Conservation (phyloP, 2,797 vertebrate species). For the Enteromius paludinosus region DNA sequence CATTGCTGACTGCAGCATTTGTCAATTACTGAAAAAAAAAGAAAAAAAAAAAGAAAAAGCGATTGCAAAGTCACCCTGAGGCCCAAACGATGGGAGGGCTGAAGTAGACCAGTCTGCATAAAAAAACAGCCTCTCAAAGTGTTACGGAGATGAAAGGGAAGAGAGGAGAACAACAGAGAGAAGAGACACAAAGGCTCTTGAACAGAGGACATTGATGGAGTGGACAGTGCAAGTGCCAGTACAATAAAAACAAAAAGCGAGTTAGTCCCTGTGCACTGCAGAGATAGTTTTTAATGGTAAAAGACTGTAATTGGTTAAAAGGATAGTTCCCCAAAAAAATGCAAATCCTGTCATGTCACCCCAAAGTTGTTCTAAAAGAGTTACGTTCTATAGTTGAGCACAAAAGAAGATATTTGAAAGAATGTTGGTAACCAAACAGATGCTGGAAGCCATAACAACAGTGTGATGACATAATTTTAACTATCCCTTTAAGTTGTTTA, state of each 20-base stretch:
- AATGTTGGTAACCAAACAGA: background rate
- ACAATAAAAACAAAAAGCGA: background rate
- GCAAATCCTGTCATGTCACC: background rate
- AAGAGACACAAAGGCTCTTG: slow-evolving; percentile 17
- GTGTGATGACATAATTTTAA: background rate
- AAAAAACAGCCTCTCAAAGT: background rate
- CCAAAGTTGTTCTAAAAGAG: background rate
- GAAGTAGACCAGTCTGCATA: slow-evolving; percentile 17
- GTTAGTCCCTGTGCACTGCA: background rate
- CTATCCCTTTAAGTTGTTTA: background rate
- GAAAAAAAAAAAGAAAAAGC: background rate
- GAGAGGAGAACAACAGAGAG: background rate
- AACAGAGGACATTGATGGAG: slow-evolving; percentile 7
- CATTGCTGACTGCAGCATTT: slow-evolving; percentile 16
- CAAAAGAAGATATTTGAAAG: background rate
- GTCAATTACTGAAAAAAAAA: slow-evolving; percentile 9
- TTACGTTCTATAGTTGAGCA: background rate
- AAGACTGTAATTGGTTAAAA: background rate
- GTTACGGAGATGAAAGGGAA: slow-evolving; percentile 4
- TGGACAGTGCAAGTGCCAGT: background rate
- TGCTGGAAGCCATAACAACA: background rate
- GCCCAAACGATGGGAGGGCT: background rate
- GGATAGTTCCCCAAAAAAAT: background rate
- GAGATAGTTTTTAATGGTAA: background rate
- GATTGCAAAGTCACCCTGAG: slow-evolving; percentile 13